Conservation (phyloP, 2,888 invertebrate species). For the Macroteleia sp. region DNA sequence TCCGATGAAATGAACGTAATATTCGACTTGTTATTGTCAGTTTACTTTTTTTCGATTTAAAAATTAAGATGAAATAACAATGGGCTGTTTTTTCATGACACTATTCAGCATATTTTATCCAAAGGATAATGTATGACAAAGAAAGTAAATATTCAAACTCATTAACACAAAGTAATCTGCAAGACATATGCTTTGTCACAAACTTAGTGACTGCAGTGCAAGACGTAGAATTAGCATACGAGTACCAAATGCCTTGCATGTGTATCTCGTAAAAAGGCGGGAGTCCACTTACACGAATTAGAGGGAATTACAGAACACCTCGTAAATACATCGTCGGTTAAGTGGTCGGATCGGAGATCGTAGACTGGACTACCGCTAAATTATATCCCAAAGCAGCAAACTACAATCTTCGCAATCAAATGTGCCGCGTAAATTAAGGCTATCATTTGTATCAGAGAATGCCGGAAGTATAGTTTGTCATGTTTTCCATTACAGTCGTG, state of each 20-base stretch:
- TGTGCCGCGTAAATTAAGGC: slow-evolving; percentile 38
- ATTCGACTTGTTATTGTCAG: slow-evolving; percentile 27
- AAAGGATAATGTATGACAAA: too few relatives aligned
- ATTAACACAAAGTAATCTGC: too few relatives aligned
- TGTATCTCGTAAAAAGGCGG: slow-evolving; percentile 29
- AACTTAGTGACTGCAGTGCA: too few relatives aligned
- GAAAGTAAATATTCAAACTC: too few relatives aligned
- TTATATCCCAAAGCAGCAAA: slow-evolving; percentile 79
- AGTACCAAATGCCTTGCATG: too few relatives aligned
- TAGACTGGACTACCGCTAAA: slow-evolving; percentile 82
- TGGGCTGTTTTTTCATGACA: too few relatives aligned
- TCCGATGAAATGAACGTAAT: slow-evolving; percentile 31
- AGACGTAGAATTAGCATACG: slow-evolving; percentile 73
- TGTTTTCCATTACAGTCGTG: too few relatives aligned
- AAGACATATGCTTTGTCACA: too few relatives aligned
- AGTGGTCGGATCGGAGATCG: slow-evolving; percentile 83
- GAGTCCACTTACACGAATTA: slow-evolving; percentile 77
- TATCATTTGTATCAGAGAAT: slow-evolving; percentile 29
- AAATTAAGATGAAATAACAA: slow-evolving; percentile 73
- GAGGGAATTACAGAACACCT: slow-evolving; percentile 84
- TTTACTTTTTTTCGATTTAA: slow-evolving; percentile 50
- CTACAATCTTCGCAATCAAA: slow-evolving; percentile 72
- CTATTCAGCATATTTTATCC: too few relatives aligned
- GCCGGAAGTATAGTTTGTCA: slow-evolving; percentile 37
- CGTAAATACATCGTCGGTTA: slow-evolving; percentile 83